Base-by-base conservation (phyloP, 2,888 invertebrate genomes). In the Brachypalpus laphriformis region DNA sequence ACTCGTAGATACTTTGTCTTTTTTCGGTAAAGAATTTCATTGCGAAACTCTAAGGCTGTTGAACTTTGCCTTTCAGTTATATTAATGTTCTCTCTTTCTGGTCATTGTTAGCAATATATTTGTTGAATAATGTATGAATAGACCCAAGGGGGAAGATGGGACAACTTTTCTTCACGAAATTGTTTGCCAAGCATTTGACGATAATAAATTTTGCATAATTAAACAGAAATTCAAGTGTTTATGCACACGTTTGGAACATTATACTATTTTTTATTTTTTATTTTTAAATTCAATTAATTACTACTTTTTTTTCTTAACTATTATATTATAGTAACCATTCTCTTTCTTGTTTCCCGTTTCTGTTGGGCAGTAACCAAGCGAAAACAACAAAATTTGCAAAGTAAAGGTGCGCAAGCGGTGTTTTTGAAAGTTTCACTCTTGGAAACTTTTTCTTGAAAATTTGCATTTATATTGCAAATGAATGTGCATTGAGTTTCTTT, bases 171-270 rank as follows among this genome's bases (percentile, higher is more conserved):
- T n/a, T n/a, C 28, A 11, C 20, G n/a, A 49, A 37, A 28, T 14
- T 68, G 31, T 70, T 57, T 56, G 45, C 56, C 18, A 37, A 37
- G 49, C 65, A 65, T 31, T 34, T 4, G 63, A 61, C n/a, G 8
- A 11, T 14, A 42, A 65, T 65, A 45, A 75, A 65, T 56, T 75
- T 37, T 75, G 47, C 56, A 65, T 65, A 75, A 56, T 65, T 56
- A 75, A 75, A 47, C 45, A 47, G 63, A 8, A 31, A 56, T 28
- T 18, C 40, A 22, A 45, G 22, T 71, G 71, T 25, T 71, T 59
- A 37, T 71, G 59, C 57, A 37, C 59, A 57, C 47, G 45, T 37
- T 49, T 25, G 57, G 9, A 18, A 25, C 18, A 59, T 49, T 49
- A 57, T 28, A 49, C 57, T 28, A 9, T 45, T 5, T 22, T 22